Evolutionary conservation across 2,888 invertebrate genomes (phyloP).

Genomic region (Drosophila limbata): DNA sequence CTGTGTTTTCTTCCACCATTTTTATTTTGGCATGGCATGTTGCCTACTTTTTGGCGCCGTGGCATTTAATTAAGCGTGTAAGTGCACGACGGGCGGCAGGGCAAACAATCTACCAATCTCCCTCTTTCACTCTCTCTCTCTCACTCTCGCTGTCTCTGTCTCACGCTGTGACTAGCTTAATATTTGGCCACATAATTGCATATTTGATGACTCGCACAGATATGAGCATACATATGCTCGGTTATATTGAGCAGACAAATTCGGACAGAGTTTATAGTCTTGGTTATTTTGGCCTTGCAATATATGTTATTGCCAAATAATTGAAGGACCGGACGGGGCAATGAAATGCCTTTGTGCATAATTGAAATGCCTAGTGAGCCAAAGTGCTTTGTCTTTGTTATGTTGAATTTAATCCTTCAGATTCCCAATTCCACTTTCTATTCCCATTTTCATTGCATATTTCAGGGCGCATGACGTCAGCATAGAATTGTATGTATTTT

Average conservation of each 20-base stretch:
- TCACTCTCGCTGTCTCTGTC: neutral
- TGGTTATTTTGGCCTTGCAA: neutral
- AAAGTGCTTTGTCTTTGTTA: conserved; percentile 22
- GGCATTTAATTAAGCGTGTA: conserved; percentile 77
- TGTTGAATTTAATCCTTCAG: neutral
- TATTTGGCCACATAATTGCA: conserved; percentile 57
- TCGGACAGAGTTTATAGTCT: neutral
- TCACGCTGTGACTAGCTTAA: conserved; percentile 8
- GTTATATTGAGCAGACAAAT: conserved; percentile 11
- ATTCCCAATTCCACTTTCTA: neutral
- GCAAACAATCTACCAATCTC: conserved; percentile 25
- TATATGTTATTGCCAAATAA: conserved; percentile 23
- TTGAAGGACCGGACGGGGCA: conserved; percentile 25
- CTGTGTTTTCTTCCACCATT: neutral
- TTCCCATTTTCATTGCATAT: conserved; percentile 12
- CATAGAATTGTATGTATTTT: conserved; percentile 6
- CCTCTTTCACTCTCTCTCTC: conserved; percentile 8
- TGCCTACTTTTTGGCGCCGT: conserved; percentile 64
- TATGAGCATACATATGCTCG: neutral
- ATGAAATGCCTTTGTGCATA: conserved; percentile 50
- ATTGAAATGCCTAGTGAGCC: conserved; percentile 50
- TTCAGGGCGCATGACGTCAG: conserved; percentile 11
- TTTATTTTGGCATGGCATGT: conserved; percentile 58
- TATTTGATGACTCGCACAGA: conserved; percentile 49
- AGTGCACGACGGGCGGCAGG: conserved; percentile 57